These are phyloP conservation scores for Pissodes strobi DNA, from an alignment of 1,140 invertebrate species.

Conservation along the genomic window DNA sequence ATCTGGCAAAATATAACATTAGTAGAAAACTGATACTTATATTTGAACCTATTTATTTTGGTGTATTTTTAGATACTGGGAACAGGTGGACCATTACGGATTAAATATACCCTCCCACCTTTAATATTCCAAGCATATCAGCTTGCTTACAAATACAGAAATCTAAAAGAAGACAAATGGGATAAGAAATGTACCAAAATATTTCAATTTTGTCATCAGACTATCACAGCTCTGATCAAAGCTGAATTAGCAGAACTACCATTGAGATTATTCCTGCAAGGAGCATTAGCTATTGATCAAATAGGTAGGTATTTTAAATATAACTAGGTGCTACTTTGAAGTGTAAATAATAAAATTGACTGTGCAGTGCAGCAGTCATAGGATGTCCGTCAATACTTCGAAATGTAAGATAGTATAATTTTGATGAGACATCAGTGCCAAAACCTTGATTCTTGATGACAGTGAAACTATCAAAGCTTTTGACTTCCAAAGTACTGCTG, in stretches of 20 bases:
- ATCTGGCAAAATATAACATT: no score
- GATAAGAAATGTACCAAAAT: conserved; percentile 98
- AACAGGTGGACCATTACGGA: conserved; percentile 82
- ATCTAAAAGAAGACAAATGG: conserved; percentile 88
- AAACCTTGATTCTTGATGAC: no score
- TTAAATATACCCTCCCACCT: conserved; percentile 92
- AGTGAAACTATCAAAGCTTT: no score
- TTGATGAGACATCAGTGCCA: no score
- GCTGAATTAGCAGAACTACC: conserved; percentile 92
- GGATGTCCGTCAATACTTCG: no score
- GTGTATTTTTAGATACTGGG: conserved; percentile 72
- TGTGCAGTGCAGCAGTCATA: no score
- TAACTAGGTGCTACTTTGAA: conserved; percentile 35
- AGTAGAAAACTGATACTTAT: not conserved
- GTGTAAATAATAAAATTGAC: not conserved
- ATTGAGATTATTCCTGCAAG: conserved; percentile 91
- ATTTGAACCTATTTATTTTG: no score
- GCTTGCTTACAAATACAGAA: conserved; percentile 83
- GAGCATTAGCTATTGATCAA: conserved; percentile 89
- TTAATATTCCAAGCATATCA: conserved; percentile 95
- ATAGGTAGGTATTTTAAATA: conserved; percentile 67
- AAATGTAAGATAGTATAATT: no score
- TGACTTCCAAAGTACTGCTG: no score
- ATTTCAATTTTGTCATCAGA: conserved; percentile 96
- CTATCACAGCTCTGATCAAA: conserved; percentile 90